phyloP scores from a whole-genome alignment of 2,888 invertebrate genomes.

The Nowickia ferox region DNA sequence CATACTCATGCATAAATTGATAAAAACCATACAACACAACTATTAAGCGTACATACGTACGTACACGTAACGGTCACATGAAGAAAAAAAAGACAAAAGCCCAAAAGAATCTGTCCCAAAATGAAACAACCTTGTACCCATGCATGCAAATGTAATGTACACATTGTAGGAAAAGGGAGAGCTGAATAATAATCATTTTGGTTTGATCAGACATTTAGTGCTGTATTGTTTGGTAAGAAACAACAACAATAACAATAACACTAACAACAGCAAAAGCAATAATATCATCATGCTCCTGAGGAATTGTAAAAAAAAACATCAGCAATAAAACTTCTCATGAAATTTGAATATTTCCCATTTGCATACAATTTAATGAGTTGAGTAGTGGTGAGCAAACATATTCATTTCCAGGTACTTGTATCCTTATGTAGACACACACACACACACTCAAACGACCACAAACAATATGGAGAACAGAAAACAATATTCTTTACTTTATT shows the following conservation, averaged over 20 bases:
- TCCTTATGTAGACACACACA: neutral
- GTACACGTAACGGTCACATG: neutral
- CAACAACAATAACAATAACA: constrained; percentile 6
- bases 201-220: constrained; percentile 17
- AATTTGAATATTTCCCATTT: constrained; percentile 71
- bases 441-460: neutral
- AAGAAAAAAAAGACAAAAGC: neutral
- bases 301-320: constrained; percentile 21
- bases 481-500: constrained; percentile 11
- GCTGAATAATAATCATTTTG: constrained; percentile 5
- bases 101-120: constrained; percentile 2
- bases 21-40: constrained; percentile 2
- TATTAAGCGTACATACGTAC: neutral
- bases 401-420: neutral
- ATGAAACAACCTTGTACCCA: neutral
- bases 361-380: constrained; percentile 68
- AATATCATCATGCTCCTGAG: neutral
- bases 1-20: constrained; percentile 34
- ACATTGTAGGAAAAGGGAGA: neutral
- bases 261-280: constrained; percentile 10
- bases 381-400: constrained; percentile 34
- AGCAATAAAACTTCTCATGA: constrained; percentile 53
- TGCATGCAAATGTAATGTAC: constrained; percentile 5
- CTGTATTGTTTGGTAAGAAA: constrained; percentile 25
- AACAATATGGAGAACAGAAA: neutral